These are phyloP conservation scores for Fistularia tabacaria DNA, from an alignment of 2,797 vertebrate genomes.

Conservation along the genomic window DNA sequence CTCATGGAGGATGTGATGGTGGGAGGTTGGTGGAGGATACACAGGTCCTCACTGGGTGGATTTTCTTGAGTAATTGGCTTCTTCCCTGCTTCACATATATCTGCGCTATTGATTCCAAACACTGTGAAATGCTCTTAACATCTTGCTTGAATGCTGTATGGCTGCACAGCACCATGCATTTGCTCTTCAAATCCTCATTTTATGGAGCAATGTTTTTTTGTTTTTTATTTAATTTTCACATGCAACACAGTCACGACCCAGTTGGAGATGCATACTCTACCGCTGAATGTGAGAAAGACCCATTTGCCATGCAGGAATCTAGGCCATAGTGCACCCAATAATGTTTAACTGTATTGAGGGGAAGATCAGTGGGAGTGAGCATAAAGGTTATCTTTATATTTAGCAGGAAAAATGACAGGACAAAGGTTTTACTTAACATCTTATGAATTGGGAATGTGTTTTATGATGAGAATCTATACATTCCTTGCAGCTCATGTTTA, in stretches of 20 bases:
- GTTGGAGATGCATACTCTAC: not conserved
- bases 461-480: not conserved
- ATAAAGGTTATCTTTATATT: not conserved
- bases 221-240: not conserved
- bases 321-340: slow-evolving; percentile 37
- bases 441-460: not conserved
- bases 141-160: no score
- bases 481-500: not conserved
- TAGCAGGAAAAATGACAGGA: no score
- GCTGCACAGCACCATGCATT: no score
- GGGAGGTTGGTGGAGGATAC: slow-evolving; percentile 11
- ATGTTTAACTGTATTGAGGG: slow-evolving; percentile 25
- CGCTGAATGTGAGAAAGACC: slow-evolving; percentile 23
- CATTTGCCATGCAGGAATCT: slow-evolving; percentile 39
- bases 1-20: slow-evolving; percentile 9
- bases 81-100: no score
- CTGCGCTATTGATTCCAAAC: no score
- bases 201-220: slow-evolving; percentile 17
- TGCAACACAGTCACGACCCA: not conserved
- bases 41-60: slow-evolving; percentile 20
- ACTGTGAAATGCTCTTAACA: no score
- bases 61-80: slow-evolving; percentile 10
- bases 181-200: no score
- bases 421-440: not conserved
- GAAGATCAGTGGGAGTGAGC: slow-evolving; percentile 12